phyloP scores from a whole-genome alignment of 2,888 invertebrate species.

The Cerceris rybyensis region DNA sequence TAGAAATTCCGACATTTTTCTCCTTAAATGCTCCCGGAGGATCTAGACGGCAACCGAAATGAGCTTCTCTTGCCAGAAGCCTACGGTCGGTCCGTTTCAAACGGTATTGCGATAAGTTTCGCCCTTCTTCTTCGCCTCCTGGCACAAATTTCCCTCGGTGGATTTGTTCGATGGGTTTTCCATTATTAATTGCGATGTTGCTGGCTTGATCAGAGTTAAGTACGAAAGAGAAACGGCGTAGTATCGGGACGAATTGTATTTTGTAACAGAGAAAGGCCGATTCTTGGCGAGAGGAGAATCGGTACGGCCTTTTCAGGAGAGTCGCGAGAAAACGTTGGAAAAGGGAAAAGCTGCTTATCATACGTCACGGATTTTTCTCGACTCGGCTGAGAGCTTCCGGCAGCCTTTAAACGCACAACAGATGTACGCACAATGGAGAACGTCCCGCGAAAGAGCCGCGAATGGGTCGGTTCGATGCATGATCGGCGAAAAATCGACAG shows the following conservation, averaged over 20 bases:
- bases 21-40: slow-evolving; percentile 23
- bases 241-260: neutral
- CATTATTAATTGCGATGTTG: no score
- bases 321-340: neutral
- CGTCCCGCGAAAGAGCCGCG: slow-evolving; percentile 15
- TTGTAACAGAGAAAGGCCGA: neutral
- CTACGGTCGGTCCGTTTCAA: no score
- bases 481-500: neutral
- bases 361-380: slow-evolving; percentile 22
- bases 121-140: no score
- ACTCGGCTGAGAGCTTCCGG: neutral
- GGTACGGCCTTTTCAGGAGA: neutral
- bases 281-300: neutral
- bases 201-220: no score
- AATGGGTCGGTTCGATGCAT: slow-evolving; percentile 1
- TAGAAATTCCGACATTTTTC: slow-evolving; percentile 44
- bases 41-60: slow-evolving; percentile 6
- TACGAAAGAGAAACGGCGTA: neutral
- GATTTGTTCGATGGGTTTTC: no score
- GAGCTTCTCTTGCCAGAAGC: slow-evolving; percentile 17
- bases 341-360: slow-evolving; percentile 40
- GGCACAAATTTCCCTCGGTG: no score
- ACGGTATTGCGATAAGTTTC: no score
- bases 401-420: neutral
- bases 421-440: slow-evolving; percentile 26